A percentile compares a stretch with the other conserved stretches of the same genome.
phyloP scores from a whole-genome alignment of 2,888 invertebrate species.

The Drosophila heteroneura region DNA sequence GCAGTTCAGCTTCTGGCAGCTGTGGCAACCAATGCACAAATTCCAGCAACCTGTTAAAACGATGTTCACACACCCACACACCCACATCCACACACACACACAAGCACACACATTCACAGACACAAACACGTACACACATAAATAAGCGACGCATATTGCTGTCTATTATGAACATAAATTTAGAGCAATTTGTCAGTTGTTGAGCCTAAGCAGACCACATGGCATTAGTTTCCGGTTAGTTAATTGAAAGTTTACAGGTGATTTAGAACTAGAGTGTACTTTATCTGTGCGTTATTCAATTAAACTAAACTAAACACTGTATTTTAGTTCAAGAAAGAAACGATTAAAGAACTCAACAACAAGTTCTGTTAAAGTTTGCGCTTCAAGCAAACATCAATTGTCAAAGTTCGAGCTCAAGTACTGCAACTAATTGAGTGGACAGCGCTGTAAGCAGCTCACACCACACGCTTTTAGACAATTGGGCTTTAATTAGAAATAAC shows the following conservation, averaged over 20 bases:
- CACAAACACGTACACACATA: slow-evolving; percentile 42
- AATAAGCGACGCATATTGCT: slow-evolving; percentile 32
- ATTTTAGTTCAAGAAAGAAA: neutral
- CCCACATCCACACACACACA: slow-evolving; percentile 3
- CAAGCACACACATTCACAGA: neutral
- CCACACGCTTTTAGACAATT: slow-evolving; percentile 48
- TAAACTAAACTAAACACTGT: neutral
- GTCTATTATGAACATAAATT: slow-evolving; percentile 31
- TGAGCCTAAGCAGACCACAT: neutral
- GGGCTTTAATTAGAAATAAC: slow-evolving; percentile 69
- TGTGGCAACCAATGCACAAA: slow-evolving; percentile 59
- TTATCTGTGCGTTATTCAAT: neutral
- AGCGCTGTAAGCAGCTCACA: slow-evolving; percentile 32
- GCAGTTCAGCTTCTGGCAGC: slow-evolving; percentile 42
- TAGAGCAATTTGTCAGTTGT: slow-evolving; percentile 26
- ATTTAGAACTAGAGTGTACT: neutral
- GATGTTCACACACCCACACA: slow-evolving; percentile 3
- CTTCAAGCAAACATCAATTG: slow-evolving; percentile 14
- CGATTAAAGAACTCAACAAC: neutral
- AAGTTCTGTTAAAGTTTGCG: neutral
- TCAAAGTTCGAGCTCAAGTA: slow-evolving; percentile 11
- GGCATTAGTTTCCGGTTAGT: neutral
- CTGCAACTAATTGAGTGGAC: slow-evolving; percentile 26
- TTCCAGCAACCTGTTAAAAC: slow-evolving; percentile 22
- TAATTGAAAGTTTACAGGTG: slow-evolving; percentile 1